Evolutionary conservation across 1,140 invertebrate genomes (phyloP).

Genomic region (Magallana angulata): DNA sequence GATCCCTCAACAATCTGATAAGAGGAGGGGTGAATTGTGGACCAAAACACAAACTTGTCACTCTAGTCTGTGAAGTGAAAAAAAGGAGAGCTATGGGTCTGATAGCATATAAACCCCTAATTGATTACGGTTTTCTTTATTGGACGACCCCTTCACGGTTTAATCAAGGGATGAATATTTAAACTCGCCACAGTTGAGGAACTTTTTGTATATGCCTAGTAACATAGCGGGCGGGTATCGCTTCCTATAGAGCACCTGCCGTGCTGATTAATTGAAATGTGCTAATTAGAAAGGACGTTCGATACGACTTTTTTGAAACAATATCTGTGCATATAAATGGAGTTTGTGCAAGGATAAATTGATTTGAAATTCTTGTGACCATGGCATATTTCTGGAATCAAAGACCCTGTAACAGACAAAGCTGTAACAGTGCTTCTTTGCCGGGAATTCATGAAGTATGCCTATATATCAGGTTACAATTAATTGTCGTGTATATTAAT

Average conservation of each 20-base stretch:
- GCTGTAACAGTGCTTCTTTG: background rate
- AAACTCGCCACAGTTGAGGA: background rate
- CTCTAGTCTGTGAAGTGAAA: background rate
- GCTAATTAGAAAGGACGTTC: too few relatives aligned
- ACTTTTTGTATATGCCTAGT: background rate
- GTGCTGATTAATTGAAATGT: background rate
- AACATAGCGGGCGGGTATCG: background rate
- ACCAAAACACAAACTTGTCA: constrained; percentile 17
- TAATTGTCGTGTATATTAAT: too few relatives aligned
- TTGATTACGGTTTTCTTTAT: constrained; percentile 8
- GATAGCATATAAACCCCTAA: background rate
- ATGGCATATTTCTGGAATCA: constrained; percentile 42
- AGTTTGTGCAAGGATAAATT: background rate
- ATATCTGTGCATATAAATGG: background rate
- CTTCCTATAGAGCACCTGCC: background rate
- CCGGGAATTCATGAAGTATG: constrained; percentile 39
- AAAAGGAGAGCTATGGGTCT: background rate
- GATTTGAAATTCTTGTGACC: background rate
- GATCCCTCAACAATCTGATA: constrained; percentile 25
- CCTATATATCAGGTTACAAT: background rate
- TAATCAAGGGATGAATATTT: constrained; percentile 29
- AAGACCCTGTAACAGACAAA: background rate
- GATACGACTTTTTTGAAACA: background rate
- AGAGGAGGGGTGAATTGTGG: constrained; percentile 6
- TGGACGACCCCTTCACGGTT: background rate